Evolutionary conservation across 2,113 vertebrate genomes (phyloP), one percentile per base, ranked within the genome.

Genomic region (Scomber scombrus): DNA sequence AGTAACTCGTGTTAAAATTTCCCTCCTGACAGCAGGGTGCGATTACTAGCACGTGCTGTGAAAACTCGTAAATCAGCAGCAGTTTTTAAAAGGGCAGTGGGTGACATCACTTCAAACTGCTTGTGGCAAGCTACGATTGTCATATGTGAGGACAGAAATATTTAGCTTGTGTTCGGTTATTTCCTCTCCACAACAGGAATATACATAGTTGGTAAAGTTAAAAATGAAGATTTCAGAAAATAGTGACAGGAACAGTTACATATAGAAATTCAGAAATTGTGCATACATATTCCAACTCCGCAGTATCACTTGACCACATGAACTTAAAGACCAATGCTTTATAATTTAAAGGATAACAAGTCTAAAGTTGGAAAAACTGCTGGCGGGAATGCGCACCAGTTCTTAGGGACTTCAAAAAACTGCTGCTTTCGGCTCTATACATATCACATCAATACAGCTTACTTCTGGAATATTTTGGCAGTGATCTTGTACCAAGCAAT

Each of bases 401-500:
- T 75, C 63, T 78, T 69, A 49, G 47, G 73, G 72, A 84, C 63
- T 75, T 45, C 55, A 60, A 76, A 70, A 50, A 67, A 75, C 62
- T 50, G 23, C 71, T 74, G 31, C 78, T 66, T 54, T 12, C 73
- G 62, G 45, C 63, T 55, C 16, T 70, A 6, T 11, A 65, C 16
- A 40, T 40, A 54, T 66, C 29, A 74, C 65, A 77, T 31, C 40
- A 43, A 68, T 65, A 65, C 61, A 73, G 55, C 65, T 16, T 26
- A n/a, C 71, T 72, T 84, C 57, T 82, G 68, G 58, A 77, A 78
- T 79, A 75, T 57, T 43, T 80, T 90, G 93, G 94, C 94, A 95
- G 93, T 93, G 91, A 93, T 93, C 78, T 81, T 31, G 5, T 68
- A 85, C 70, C 81, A 83, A 73, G 72, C 86, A 80, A 74, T 69